phyloP scores from a whole-genome alignment of 2,888 invertebrate species.

The Acheta domesticus region DNA sequence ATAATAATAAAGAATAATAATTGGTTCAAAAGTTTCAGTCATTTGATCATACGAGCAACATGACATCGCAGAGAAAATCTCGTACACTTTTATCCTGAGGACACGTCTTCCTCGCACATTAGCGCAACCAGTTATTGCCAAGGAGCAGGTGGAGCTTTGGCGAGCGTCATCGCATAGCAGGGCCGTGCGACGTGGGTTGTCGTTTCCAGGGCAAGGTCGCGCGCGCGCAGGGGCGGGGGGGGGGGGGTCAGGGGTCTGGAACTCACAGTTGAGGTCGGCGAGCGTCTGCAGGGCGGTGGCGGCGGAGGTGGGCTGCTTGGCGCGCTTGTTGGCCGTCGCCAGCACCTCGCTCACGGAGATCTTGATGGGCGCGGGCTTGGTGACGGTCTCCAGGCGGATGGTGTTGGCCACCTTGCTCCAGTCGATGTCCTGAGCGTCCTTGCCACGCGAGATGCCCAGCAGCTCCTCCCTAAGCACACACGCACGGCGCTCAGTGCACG shows the following conservation, averaged over 20 bases:
- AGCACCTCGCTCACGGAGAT: slow-evolving; percentile 71
- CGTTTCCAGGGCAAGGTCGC: too few relatives aligned
- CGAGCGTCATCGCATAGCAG: background rate
- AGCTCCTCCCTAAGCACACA: slow-evolving; percentile 71
- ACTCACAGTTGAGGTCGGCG: slow-evolving; percentile 64
- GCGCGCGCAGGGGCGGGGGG: background rate
- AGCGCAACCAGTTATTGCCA: too few relatives aligned
- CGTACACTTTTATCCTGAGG: too few relatives aligned
- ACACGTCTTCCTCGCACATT: too few relatives aligned
- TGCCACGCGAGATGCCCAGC: slow-evolving; percentile 76
- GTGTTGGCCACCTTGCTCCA: slow-evolving; percentile 76
- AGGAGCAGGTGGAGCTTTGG: too few relatives aligned
- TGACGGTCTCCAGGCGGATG: slow-evolving; percentile 56
- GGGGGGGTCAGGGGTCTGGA: too few relatives aligned
- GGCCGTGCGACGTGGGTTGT: too few relatives aligned
- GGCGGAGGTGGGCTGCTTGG: slow-evolving; percentile 53
- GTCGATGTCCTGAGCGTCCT: slow-evolving; percentile 79
- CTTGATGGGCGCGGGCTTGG: slow-evolving; percentile 72
- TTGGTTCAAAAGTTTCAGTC: too few relatives aligned
- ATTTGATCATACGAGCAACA: too few relatives aligned
- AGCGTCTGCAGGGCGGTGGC: slow-evolving; percentile 42
- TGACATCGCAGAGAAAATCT: too few relatives aligned
- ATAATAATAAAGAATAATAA: slow-evolving; percentile 11
- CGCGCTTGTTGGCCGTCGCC: slow-evolving; percentile 61
- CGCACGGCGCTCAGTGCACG: background rate